phyloP scores from a whole-genome alignment of 2,888 invertebrate genomes.

The Pogonocherus hispidulus region DNA sequence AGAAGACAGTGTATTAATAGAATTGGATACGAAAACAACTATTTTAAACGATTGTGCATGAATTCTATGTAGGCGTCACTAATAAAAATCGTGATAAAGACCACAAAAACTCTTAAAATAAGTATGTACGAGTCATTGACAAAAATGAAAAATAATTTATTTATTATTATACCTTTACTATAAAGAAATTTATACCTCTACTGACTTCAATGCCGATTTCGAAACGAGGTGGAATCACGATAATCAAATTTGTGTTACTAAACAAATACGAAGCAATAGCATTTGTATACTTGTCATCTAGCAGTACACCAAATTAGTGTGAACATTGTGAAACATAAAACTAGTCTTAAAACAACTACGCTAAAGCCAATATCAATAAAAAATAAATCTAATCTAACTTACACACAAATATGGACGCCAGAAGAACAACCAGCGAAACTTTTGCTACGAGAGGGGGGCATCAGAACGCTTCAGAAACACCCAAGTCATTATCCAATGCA shows the following conservation, averaged over 20 bases:
- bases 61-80: slow-evolving; percentile 33
- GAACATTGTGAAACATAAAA: background rate
- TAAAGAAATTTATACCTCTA: background rate
- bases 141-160: too few relatives aligned
- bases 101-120: slow-evolving; percentile 20
- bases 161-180: too few relatives aligned
- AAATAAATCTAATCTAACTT: slow-evolving; percentile 50
- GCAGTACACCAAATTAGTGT: slow-evolving; percentile 1
- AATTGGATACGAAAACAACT: slow-evolving; percentile 41
- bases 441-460: slow-evolving; percentile 59
- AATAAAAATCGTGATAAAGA: background rate
- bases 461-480: slow-evolving; percentile 61
- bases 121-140: too few relatives aligned
- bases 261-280: background rate
- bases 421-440: slow-evolving; percentile 61
- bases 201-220: background rate
- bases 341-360: background rate
- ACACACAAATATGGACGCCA: slow-evolving; percentile 67
- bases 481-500: slow-evolving; percentile 60
- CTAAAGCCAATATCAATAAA: slow-evolving; percentile 25
- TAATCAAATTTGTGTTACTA: background rate
- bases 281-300: background rate
- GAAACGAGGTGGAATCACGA: background rate
- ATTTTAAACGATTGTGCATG: slow-evolving; percentile 49
- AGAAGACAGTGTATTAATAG: slow-evolving; percentile 31